Evolutionary conservation across 2,888 invertebrate species (phyloP), one percentile per base, ranked within the genome.

Genomic region (Amphipyra tragopoginis): DNA sequence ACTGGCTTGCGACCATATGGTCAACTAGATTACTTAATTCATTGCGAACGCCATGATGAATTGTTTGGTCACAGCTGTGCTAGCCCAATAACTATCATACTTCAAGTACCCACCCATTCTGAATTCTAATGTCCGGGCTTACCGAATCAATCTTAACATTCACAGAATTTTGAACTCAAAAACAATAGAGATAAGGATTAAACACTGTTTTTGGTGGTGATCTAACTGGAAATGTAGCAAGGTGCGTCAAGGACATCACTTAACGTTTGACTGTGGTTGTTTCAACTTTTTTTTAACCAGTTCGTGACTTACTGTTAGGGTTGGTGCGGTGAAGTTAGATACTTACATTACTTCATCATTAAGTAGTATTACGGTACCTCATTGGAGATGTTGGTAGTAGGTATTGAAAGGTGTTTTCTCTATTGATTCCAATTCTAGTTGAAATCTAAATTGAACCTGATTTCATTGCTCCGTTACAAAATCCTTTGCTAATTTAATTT

Each of bases 181-280:
- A 21, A 33, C 48, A 57, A 58, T 70, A 15, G 60, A 11, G 64
- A 80, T 88, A 89, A 85, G 83, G 79, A 77, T 81, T 77, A 72
- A 70, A 75, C 52, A 59, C 50, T 48, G 57, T 52, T 62, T 65
- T 62, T 64, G 62, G 55, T 75, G 71, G 71, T 75, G 77, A 72
- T 81, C 80, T 85, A 86, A 88, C 84, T 87, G 86, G 86, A 88
- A 84, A 77, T 80, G 83, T 84, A 80, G 82, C 87, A 85, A 90
- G 90, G 88, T 87, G 89, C 90, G 89, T 88, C 93, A 93, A 93
- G 93, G 93, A 91, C 92, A 84, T 78, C 77, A 79, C 83, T 83
- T 86, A 84, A 81, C 82, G 85, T 85, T 84, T 82, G 80, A 68
- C 76, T 86, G 82, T 84, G 81, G 84, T 86, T 86, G 89, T 88